Base-by-base conservation (phyloP, 1,140 invertebrate species). In the Temnothorax curvispinosus region DNA sequence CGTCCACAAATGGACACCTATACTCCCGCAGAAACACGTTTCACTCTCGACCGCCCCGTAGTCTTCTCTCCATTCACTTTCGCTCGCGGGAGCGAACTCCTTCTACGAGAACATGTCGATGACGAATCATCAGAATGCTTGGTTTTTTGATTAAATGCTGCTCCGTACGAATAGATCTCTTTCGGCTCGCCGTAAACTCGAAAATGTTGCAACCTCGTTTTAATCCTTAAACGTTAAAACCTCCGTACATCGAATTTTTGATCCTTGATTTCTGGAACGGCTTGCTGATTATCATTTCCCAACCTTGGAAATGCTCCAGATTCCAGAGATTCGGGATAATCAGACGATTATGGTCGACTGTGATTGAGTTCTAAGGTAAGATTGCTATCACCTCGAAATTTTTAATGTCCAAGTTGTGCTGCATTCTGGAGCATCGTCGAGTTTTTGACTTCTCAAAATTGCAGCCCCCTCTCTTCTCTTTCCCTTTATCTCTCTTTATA, bases 131-230 rank as follows among this genome's bases (percentile, higher is more conserved):
- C 8, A 1, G 38, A 21, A 11, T 27, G 27, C 5, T 11, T 38
- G 18, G 72, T 67, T 62, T 74, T 84, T 84, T 84, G 54, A 74
- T 84, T 60, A 50, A 75, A n/a, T 32, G 80, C 41, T 74, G 67
- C 32, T 9, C 44, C 13, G 18, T 3, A 27, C 32, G 7, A 47
- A 44, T 11, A 9, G 47, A 9, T 9, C 11, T 47, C 47, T 47
- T 3, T 3, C 38, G 47, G 52, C 5, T n/a, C 15, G 18, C 52
- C 52, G 52, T 18, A 18, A 54, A 18, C 4, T 6, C 52, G 15
- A n/a, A 3, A 15, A 52, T 13, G 47, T 50, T 5, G 13, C 9
- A 3, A 6, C 52, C 18, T 18, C 52, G 13, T 15, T n/a, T 13
- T 35, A 38, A 15, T 60, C 13, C 35, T 38, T 7, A 56, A 27